Evolutionary conservation across 2,797 vertebrate species (phyloP).

Genomic region (Tenualosa ilisha): DNA sequence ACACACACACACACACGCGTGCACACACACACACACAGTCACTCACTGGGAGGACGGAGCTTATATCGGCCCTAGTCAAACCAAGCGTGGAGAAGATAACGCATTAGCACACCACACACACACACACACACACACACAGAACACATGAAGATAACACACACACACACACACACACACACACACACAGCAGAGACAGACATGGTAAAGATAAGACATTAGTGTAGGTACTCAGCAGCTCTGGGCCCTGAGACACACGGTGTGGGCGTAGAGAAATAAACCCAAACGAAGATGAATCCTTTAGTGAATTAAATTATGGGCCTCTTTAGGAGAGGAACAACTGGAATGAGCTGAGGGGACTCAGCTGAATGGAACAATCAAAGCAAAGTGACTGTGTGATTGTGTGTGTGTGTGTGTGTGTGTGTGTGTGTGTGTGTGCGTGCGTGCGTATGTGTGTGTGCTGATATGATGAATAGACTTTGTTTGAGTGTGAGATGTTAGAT

Average conservation of each 20-base stretch:
- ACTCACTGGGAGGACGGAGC: no score
- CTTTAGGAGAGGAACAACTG: background rate
- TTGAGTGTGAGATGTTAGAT: background rate
- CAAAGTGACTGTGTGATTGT: background rate
- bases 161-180: background rate
- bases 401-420: background rate
- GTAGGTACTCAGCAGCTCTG: no score
- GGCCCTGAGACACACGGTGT: background rate
- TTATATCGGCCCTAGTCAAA: no score
- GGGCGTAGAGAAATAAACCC: background rate
- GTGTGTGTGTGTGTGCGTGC: constrained; percentile 4
- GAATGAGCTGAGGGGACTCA: no score
- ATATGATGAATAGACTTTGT: background rate
- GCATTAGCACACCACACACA: no score
- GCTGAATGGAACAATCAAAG: background rate
- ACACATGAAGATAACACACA: background rate
- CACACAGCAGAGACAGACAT: background rate
- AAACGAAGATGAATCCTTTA: background rate
- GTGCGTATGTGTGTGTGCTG: background rate
- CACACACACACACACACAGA: no score
- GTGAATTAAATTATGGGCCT: background rate
- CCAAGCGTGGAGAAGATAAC: no score
- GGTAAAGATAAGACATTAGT: no score
- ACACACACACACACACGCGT: no score
- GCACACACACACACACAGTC: no score